Conservation (phyloP, 2,113 vertebrate genomes). For the Gambusia affinis region DNA sequence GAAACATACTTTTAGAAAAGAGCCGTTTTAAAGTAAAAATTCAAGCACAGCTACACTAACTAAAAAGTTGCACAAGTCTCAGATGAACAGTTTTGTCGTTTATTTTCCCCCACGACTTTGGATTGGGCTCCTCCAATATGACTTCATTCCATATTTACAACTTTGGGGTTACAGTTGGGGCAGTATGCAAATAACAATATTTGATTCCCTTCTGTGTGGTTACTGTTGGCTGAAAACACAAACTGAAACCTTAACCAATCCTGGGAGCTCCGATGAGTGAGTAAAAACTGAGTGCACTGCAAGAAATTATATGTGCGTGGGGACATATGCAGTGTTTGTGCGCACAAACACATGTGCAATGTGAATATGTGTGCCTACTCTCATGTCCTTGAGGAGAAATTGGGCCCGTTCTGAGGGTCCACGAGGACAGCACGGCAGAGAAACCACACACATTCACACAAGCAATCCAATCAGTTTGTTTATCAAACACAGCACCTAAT, state of each 20-base stretch:
- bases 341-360: slow-evolving; percentile 19
- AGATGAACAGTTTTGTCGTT: slow-evolving; percentile 35
- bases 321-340: slow-evolving; percentile 7
- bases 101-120: slow-evolving; percentile 51
- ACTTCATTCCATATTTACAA: slow-evolving; percentile 63
- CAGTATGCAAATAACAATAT: slow-evolving; percentile 71
- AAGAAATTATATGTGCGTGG: slow-evolving; percentile 21
- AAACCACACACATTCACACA: slow-evolving; percentile 75
- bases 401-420: slow-evolving; percentile 54
- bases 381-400: slow-evolving; percentile 72
- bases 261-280: slow-evolving; percentile 58
- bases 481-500: slow-evolving; percentile 83
- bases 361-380: slow-evolving; percentile 49
- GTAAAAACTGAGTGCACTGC: slow-evolving; percentile 47
- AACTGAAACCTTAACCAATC: slow-evolving; percentile 61
- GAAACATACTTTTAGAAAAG: slow-evolving; percentile 6
- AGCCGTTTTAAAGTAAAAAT: slow-evolving; percentile 1
- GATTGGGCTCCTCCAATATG: slow-evolving; percentile 40
- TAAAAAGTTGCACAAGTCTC: slow-evolving; percentile 44
- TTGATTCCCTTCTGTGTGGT: slow-evolving; percentile 60
- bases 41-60: slow-evolving; percentile 24
- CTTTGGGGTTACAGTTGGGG: slow-evolving; percentile 59
- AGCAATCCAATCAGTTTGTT: slow-evolving; percentile 84
- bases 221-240: slow-evolving; percentile 53
- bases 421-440: slow-evolving; percentile 65